A percentile compares a stretch with the other conserved stretches of the same genome.
Conservation (phyloP, 2,113 vertebrate genomes). For the Ciconia maguari region DNA sequence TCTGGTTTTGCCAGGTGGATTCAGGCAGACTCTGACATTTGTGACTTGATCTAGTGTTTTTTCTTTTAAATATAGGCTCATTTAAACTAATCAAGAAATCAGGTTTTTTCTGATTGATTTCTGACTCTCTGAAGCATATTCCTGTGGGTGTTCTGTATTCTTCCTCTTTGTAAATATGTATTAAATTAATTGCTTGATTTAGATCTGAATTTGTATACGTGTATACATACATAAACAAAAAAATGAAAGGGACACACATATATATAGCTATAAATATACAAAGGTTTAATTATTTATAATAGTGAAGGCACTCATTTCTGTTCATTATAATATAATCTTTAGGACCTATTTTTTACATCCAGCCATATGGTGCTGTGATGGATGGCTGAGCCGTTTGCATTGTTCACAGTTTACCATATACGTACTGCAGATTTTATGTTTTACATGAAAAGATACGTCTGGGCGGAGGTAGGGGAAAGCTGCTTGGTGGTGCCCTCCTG, state of each 20-base stretch:
- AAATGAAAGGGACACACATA: rapidly evolving
- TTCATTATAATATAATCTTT: not conserved
- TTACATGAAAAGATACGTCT: not conserved
- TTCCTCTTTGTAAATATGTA: not conserved
- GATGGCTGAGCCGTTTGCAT: slow-evolving; percentile 9
- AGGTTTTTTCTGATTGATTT: not conserved
- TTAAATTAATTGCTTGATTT: not conserved
- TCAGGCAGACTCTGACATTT: not conserved
- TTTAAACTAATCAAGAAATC: not conserved
- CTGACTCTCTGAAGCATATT: not conserved
- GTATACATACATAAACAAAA: not conserved
- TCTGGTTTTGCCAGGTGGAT: not conserved
- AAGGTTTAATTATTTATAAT: not conserved
- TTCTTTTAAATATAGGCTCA: not conserved
- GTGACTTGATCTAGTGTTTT: not conserved
- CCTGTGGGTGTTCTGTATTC: not conserved
- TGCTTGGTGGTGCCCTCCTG: not conserved
- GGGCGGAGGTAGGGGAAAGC: not conserved
- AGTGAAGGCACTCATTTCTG: not conserved
- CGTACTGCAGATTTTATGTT: not conserved
- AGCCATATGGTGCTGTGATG: slow-evolving; percentile 16
- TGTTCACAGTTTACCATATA: not conserved
- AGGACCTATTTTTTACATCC: slow-evolving; percentile 1
- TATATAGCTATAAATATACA: not conserved
- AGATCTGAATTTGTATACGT: not conserved